Evolutionary conservation across 2,888 invertebrate genomes (phyloP).

Genomic region (Pelosia muscerda): DNA sequence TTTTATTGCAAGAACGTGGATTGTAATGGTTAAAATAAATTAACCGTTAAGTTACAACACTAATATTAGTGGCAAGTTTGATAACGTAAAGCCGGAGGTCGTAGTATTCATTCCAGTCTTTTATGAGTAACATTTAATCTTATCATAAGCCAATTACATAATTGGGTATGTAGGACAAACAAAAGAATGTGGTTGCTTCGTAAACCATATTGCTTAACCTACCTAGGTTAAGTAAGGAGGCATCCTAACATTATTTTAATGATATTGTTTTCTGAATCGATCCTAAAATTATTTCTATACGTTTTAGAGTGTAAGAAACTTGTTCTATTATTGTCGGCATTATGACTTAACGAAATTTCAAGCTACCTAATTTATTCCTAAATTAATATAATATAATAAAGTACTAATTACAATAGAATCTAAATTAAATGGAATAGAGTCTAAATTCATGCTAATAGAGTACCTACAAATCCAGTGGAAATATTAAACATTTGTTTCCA

Average conservation of each 20-base stretch:
- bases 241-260: conserved; percentile 4
- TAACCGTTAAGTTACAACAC: conserved; percentile 16
- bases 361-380: too few species aligned
- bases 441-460: not conserved
- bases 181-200: not conserved
- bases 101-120: conserved; percentile 45
- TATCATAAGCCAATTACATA: conserved; percentile 48
- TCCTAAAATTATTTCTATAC: conserved; percentile 1
- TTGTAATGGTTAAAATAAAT: conserved; percentile 7
- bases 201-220: not conserved
- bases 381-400: too few species aligned
- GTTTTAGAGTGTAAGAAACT: not conserved
- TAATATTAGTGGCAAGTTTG: conserved; percentile 15
- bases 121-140: conserved; percentile 50
- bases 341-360: too few species aligned
- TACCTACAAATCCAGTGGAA: not conserved
- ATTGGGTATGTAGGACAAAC: conserved; percentile 54
- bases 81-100: conserved; percentile 47
- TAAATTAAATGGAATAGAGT: not conserved
- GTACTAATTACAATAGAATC: too few species aligned
- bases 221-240: not conserved
- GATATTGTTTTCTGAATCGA: too few species aligned
- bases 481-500: not conserved
- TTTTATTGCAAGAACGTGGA: not conserved
- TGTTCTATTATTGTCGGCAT: too few species aligned